These are phyloP conservation scores for Oncorhynchus nerka DNA, from an alignment of 2,113 vertebrate species.

Conservation along the genomic window DNA sequence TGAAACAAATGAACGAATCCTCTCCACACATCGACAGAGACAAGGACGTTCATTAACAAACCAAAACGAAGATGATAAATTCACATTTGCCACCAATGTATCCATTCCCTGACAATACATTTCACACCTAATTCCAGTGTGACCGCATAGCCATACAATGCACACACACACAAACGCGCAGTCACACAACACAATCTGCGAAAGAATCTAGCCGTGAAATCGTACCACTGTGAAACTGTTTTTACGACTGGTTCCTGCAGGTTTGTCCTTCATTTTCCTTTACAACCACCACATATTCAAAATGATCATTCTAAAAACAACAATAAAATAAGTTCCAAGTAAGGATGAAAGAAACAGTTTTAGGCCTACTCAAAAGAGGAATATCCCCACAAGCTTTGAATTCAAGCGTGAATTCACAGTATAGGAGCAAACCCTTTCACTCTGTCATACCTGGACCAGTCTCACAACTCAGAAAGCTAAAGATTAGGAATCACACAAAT, in stretches of 20 bases:
- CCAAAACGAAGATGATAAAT: conserved; percentile 53
- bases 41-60: conserved; percentile 55
- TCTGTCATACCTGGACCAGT: not conserved
- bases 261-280: conserved; percentile 59
- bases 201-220: conserved; percentile 25
- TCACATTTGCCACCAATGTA: conserved; percentile 72
- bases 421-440: conserved; percentile 8
- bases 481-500: not conserved
- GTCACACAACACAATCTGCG: conserved; percentile 37
- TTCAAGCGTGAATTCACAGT: conserved; percentile 19
- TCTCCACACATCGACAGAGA: conserved; percentile 45
- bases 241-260: conserved; percentile 22
- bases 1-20: not conserved
- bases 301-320: conserved; percentile 61
- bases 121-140: conserved; percentile 54
- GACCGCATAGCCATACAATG: conserved; percentile 49
- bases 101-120: conserved; percentile 54
- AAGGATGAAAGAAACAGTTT: conserved; percentile 52
- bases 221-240: conserved; percentile 13
- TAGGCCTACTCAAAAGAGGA: conserved; percentile 11
- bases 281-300: conserved; percentile 53
- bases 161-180: conserved; percentile 25
- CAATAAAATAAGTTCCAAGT: conserved; percentile 47
- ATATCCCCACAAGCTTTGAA: conserved; percentile 27
- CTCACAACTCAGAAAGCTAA: conserved; percentile 9